Evolutionary conservation across 2,797 vertebrate species (phyloP), one percentile per base, ranked within the genome.

Genomic region (Pseudochromis fuscus): DNA sequence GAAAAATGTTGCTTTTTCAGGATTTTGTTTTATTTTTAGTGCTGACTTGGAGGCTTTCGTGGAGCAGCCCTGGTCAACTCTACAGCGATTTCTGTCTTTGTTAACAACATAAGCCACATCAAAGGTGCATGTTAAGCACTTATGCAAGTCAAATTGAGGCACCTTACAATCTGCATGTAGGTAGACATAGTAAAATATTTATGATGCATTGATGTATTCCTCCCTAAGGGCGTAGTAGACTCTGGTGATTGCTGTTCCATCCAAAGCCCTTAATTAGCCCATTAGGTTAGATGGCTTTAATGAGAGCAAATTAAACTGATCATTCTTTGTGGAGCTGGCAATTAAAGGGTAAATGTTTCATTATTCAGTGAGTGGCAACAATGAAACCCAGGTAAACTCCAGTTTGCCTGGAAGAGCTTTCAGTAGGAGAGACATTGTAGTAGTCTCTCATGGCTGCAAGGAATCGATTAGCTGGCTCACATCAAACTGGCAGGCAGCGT

Each of bases 301-400:
- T 89, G 86, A 90, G 87, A 86, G 85, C 85, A 87, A 89, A 92
- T 92, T 90, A 92, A 91, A 87, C 77, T 73, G 87, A 90, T 91
- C 86, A 88, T 91, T 93, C 87, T 89, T 90, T 84, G 86, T 79
- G 57, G 75, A 75, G 75, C 72, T 25, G 77, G 89, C 83, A 73
- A 91, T 91, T 90, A 87, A 90, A 91, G 89, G 87, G 86, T 91
- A 91, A 92, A 91, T 85, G 88, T 91, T 92, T 90, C 82, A 91
- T 89, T 90, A 91, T 91, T 89, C 79, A 80, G 72, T 57, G 76
- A 88, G 62, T 44, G 75, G 86, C 13, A 52, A 84, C 78, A 84
- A 75, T 82, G 69, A 79, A 70, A 81, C 28, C 44, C 75, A 88
- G 72, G 84, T 87, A 81, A 77, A 79, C 84, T 74, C 37, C 78